Base-by-base conservation (phyloP, 2,113 vertebrate species). In the Notarius lentiginosus region DNA sequence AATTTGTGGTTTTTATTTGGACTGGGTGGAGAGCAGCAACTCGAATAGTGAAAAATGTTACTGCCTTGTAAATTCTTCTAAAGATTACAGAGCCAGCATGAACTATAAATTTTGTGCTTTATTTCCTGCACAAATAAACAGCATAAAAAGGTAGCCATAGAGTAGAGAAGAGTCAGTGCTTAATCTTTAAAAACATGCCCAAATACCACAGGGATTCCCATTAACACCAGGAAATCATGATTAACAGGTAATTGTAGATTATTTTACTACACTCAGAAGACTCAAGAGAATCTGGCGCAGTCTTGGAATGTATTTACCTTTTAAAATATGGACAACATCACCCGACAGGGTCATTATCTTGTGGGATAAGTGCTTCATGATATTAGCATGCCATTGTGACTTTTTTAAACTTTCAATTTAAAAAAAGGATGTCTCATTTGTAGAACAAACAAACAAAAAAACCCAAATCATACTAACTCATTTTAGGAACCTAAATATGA, bases 101-200 rank as follows among this genome's bases (percentile, higher is more conserved):
- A 83, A 82, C 80, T 53, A 66, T 87, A 85, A 83, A 87, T 83
- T 85, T 85, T 49, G 58, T 79, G 66, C 82, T 84, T 89, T 85
- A 85, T 85, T 88, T 80, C 68, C 70, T 76, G 66, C 76, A 84
- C 82, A 89, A 85, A 89, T 87, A 83, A 88, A 89, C 68, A 82
- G 86, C 77, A 79, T 79, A 51, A 51, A 76, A 53, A 7, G 79
- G 10, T 86, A 85, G 47, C 27, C 5, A 88, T 80, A 65, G 56
- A 85, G 47, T 80, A 61, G 79, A 61, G 68, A 88, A 51, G 63
- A 83, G 63, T 65, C 58, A 66, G 27, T 49, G 34, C 51, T 87
- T 65, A 77, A 58, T 84, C 83, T 82, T 58, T 89, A 80, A 82
- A 79, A 86, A 86, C 75, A 79, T 66, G 49, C 66, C 76, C 24